phyloP scores from a whole-genome alignment of 2,888 invertebrate species.

The Holacanthella duospinosa region DNA sequence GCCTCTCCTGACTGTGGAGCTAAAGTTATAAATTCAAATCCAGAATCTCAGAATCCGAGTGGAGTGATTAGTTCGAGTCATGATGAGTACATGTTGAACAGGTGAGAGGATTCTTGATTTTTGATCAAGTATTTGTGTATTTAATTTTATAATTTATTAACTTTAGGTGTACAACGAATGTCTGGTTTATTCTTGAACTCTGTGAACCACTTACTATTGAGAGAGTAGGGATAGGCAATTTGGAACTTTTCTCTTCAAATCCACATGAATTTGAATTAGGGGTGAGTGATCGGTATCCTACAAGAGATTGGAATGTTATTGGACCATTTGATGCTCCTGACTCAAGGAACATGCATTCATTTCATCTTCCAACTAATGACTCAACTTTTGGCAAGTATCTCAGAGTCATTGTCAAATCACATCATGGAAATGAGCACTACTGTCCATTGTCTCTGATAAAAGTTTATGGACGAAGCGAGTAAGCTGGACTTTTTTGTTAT shows the following conservation, averaged over 20 bases:
- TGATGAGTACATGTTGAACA: conserved; percentile 96
- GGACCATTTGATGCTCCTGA: conserved; percentile 34
- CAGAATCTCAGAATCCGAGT: conserved; percentile 77
- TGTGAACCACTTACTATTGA: conserved; percentile 96
- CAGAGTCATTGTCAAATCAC: conserved; percentile 68
- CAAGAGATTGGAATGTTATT: conserved; percentile 45
- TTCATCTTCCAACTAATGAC: conserved; percentile 31
- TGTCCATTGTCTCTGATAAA: conserved; percentile 94
- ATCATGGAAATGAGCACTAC: conserved; percentile 93
- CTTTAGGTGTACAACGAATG: conserved; percentile 65
- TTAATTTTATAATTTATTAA: conserved; percentile 3
- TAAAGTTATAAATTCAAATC: conserved; percentile 84
- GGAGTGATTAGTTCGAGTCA: conserved; percentile 76
- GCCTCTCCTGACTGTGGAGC: conserved; percentile 96
- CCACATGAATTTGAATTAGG: conserved; percentile 82
- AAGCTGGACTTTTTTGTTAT: too few relatives aligned
- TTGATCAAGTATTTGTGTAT: background rate
- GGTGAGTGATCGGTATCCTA: conserved; percentile 79
- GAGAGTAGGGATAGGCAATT: conserved; percentile 71
- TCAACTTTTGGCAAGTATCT: conserved; percentile 39
- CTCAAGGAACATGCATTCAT: conserved; percentile 33
- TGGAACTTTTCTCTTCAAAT: conserved; percentile 93
- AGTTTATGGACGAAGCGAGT: conserved; percentile 86
- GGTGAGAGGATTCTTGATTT: conserved; percentile 40
- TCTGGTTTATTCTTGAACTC: conserved; percentile 94